phyloP scores from a whole-genome alignment of 2,113 vertebrate genomes.

The Elaphurus davidianus region DNA sequence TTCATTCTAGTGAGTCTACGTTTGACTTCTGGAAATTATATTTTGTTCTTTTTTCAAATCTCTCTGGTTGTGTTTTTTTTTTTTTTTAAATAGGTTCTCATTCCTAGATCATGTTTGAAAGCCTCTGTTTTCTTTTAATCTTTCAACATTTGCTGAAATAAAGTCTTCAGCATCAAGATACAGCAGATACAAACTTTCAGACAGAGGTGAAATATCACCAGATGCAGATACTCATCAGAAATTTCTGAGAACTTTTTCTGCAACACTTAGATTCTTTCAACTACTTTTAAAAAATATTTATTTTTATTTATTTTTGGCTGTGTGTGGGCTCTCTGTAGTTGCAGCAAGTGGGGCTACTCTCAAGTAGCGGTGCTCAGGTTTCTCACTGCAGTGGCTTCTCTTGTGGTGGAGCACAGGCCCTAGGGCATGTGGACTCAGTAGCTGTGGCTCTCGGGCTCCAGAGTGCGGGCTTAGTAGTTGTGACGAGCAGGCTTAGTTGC shows the following conservation, averaged over 20 bases:
- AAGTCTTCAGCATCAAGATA: constrained; percentile 10
- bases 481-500: background rate
- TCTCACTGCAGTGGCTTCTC: background rate
- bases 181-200: constrained; percentile 3
- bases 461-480: background rate
- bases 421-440: background rate
- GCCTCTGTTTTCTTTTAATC: background rate
- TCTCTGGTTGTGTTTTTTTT: background rate
- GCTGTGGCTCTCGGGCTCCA: background rate
- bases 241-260: background rate
- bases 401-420: fast-evolving
- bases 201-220: background rate
- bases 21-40: background rate
- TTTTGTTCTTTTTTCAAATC: background rate
- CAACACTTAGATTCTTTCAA: background rate
- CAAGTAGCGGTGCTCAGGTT: background rate
- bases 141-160: background rate
- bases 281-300: background rate
- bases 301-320: background rate
- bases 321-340: background rate
- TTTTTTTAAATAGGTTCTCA: background rate
- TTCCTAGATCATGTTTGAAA: background rate
- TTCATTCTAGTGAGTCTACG: background rate
- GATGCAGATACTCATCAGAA: background rate
- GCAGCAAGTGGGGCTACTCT: background rate